A percentile compares a stretch with the other conserved stretches of the same genome.
Conservation (phyloP, 2,113 vertebrate genomes). For the Vireo altiloquus region DNA sequence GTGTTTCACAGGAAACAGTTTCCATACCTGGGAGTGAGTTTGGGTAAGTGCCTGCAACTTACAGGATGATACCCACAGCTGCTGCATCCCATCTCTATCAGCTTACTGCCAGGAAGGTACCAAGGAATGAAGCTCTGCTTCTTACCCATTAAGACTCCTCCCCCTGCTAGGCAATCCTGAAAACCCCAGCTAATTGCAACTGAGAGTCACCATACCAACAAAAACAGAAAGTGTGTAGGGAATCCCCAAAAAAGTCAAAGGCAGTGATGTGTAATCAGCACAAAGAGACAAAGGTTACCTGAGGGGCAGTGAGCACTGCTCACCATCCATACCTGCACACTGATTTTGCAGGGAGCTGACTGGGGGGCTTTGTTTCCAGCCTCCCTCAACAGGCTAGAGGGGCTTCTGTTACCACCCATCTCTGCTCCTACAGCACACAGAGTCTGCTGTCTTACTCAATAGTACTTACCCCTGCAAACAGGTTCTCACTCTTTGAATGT, state of each 20-base stretch:
- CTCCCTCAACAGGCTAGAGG: fast-evolving
- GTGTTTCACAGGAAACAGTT: background rate
- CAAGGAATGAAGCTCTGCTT: background rate
- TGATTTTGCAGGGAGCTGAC: background rate
- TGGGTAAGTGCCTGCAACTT: background rate
- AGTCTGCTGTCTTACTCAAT: background rate
- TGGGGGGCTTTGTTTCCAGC: background rate
- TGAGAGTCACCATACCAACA: background rate
- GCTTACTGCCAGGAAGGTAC: background rate
- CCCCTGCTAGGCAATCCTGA: background rate
- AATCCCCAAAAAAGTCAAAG: background rate
- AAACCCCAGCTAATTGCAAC: background rate
- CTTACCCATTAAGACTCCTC: background rate
- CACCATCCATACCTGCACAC: background rate
- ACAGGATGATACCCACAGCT: fast-evolving
- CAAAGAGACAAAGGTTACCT: background rate
- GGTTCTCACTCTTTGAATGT: background rate
- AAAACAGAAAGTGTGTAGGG: background rate
- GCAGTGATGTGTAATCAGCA: background rate
- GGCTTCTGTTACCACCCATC: background rate
- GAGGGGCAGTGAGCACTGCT: background rate
- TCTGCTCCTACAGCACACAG: background rate
- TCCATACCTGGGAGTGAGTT: background rate
- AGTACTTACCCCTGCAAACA: background rate
- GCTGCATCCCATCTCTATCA: background rate